Conservation (phyloP, 37 sponge, comb jelly and placozoan species). For the Cliona cf. orientalis region DNA sequence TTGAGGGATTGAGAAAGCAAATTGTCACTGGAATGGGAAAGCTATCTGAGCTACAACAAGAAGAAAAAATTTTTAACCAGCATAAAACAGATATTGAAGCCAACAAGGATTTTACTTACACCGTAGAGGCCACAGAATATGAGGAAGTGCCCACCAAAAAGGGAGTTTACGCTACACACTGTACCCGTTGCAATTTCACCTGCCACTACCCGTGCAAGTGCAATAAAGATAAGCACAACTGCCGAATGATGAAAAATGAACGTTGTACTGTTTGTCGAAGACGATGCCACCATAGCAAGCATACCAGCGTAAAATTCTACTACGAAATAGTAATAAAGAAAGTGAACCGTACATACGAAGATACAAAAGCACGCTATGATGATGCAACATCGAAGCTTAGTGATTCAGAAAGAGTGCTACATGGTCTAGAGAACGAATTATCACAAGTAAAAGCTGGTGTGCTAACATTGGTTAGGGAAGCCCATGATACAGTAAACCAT, state of each 20-base stretch:
- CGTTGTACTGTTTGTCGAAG: conserved; percentile 44
- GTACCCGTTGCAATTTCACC: conserved; percentile 31
- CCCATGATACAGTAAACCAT: background rate
- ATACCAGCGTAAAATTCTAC: conserved; percentile 14
- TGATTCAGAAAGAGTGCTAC: conserved; percentile 6
- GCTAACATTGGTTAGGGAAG: conserved; percentile 12
- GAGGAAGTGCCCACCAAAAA: conserved; percentile 7
- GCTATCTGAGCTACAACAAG: conserved; percentile 18
- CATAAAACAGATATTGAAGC: conserved; percentile 6
- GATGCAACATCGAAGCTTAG: conserved; percentile 2
- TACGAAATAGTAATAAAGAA: conserved; percentile 5
- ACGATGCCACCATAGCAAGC: conserved; percentile 35
- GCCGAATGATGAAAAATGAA: conserved; percentile 36
- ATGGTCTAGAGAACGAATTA: conserved; percentile 10
- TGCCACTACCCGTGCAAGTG: conserved; percentile 33
- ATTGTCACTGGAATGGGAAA: conserved; percentile 2
- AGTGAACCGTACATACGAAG: conserved; percentile 20
- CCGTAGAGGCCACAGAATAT: conserved; percentile 5
- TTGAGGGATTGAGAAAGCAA: conserved; percentile 11
- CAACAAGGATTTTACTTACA: conserved; percentile 37
- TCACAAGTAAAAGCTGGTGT: background rate
- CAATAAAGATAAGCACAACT: conserved; percentile 25
- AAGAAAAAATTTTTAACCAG: background rate
- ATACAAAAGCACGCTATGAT: conserved; percentile 13
- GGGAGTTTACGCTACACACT: conserved; percentile 45